Percentiles rank a stretch among this genome's conserved stretches.
Evolutionary conservation across 2,797 vertebrate species (phyloP).

Genomic region (Arctocebus calabarensis): DNA sequence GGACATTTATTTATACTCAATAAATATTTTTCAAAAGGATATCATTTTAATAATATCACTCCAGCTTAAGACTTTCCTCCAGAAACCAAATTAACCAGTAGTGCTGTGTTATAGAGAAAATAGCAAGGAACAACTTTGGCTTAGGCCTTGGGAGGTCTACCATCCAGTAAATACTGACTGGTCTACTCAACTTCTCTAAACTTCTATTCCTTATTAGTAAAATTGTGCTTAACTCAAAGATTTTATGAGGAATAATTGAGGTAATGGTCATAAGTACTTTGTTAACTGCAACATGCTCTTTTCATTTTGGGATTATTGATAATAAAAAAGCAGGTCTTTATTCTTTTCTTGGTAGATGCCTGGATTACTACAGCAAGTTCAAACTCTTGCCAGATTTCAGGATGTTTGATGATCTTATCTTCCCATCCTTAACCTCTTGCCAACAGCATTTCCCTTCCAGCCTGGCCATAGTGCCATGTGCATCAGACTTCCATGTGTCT

Average conservation of each 20-base stretch:
- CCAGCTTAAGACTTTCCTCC: constrained; percentile 35
- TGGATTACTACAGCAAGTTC: background rate
- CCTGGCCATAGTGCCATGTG: background rate
- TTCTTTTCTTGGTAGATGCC: constrained; percentile 8
- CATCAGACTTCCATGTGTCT: background rate
- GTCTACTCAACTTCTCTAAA: constrained; percentile 3
- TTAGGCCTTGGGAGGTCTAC: background rate
- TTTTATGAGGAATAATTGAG: constrained; percentile 32
- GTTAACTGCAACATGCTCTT: background rate
- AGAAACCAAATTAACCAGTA: constrained; percentile 22
- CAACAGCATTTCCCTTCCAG: background rate
- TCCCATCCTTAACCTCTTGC: background rate
- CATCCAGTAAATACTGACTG: background rate
- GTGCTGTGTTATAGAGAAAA: background rate
- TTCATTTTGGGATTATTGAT: background rate
- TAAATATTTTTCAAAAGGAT: constrained; percentile 84
- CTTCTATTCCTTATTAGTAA: background rate
- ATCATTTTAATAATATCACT: constrained; percentile 68
- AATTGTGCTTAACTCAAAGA: background rate
- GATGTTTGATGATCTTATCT: background rate
- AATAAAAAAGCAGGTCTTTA: background rate
- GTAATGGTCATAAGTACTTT: background rate
- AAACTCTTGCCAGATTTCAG: background rate
- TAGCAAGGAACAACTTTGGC: background rate
- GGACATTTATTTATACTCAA: constrained; percentile 83